A percentile compares a stretch with the other conserved stretches of the same genome.
Conservation (phyloP, 2,797 vertebrate genomes). For the Xiphorhynchus erythropygius region DNA sequence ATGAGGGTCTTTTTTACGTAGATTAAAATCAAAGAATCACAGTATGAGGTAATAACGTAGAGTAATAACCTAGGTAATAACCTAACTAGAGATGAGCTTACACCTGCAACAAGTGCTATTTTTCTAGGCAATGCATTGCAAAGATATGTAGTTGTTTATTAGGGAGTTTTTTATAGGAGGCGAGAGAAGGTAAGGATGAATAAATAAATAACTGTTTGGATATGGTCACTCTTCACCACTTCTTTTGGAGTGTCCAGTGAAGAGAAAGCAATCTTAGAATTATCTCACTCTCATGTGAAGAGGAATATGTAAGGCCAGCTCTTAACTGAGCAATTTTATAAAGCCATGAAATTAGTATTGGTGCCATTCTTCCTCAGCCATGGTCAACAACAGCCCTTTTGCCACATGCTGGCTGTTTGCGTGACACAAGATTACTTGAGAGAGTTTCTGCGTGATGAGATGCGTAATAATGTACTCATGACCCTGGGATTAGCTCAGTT, state of each 20-base stretch:
- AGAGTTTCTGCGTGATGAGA: not conserved
- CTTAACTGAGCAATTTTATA: not conserved
- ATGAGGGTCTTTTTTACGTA: not conserved
- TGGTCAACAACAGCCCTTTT: not conserved
- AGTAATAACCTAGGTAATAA: not conserved
- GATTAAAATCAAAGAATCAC: not conserved
- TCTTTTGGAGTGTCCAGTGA: not conserved
- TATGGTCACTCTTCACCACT: not conserved
- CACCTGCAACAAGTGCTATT: not conserved
- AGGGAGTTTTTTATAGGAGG: not conserved
- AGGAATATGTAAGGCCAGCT: not conserved
- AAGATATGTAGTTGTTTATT: not conserved
- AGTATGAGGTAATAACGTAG: not conserved
- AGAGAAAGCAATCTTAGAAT: not conserved
- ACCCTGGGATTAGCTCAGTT: not conserved
- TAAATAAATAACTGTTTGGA: not conserved
- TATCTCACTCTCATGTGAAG: rapidly evolving
- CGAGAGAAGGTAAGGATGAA: not conserved
- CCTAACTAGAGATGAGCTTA: not conserved
- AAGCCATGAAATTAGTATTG: not conserved
- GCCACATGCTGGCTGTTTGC: not conserved
- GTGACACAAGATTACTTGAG: not conserved
- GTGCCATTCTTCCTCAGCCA: not conserved
- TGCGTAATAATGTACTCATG: not conserved
- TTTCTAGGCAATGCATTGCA: not conserved